Base-by-base conservation (phyloP, 2,113 vertebrate genomes). In the Indri indri region DNA sequence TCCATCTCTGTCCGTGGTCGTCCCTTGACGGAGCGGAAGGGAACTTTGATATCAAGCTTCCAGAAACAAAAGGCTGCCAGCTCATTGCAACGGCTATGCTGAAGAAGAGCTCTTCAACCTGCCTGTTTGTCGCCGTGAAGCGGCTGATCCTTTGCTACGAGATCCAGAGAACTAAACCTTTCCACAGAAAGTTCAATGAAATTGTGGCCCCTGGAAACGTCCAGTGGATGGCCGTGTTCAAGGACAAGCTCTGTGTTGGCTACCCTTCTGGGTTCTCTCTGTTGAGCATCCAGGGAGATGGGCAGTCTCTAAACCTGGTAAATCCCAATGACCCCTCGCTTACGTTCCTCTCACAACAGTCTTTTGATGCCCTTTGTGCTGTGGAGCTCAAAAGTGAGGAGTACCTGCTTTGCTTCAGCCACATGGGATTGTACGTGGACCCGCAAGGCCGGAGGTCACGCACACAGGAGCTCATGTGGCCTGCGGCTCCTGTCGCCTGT, bases 391-490 rank as follows among this genome's bases (percentile, higher is more conserved):
- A 98, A 71, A 94, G 98, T 76, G 98, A 98, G 73, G 99, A 99
- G 98, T 98, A 99, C 97, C 99, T 99, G 99, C 99, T 99, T 92
- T 99, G 99, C 99, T 99, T 99, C 99, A 99, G 99, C 98, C 99
- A 99, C 97, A 98, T 99, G 96, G 99, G 99, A 94, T 91, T 99
- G 97, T 99, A 99, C 94, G 99, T 99, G 98, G 99, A 99, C 97
- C 98, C 98, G 3, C 99, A 99, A 98, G 99, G 99, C 34, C 99
- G 99, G 77, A 99, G 99, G 96, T 99, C 99, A 70, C 98, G 99
- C 80, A 98, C 98, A 89, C 99, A 99, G 99, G 99, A 99, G 98
- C 99, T 99, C 97, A 99, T 99, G 99, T 99, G 99, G 99, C 99
- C 99, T 82, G 99, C 99, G 94, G 99, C 98, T 79, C 99, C 99